Base-by-base conservation (phyloP, 2,113 vertebrate genomes). In the Physeter macrocephalus region DNA sequence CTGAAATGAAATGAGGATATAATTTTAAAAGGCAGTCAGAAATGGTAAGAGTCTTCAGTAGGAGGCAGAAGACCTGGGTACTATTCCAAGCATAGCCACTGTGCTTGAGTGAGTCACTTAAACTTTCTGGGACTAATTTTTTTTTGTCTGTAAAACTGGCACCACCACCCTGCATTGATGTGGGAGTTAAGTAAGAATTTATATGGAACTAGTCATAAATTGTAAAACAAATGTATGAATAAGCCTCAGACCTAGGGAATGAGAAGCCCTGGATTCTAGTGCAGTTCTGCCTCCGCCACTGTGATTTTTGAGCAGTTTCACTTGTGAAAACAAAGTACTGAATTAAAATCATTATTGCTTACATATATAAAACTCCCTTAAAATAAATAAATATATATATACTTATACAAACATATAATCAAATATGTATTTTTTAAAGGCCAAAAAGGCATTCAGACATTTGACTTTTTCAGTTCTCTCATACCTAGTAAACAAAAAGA, bases 1-100 rank as follows among this genome's bases (percentile, higher is more conserved):
- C 99, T 99, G 97, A 90, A 98, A 97, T 5, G 67, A 98, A 69
- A 97, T 12, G 80, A 3, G 0, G 78, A 71, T 41, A 85, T 34
- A 31, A 66, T 90, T 93, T 90, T 92, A 88, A 97, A 95, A 95
- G 87, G 61, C 66, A 64, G 69, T 75, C 36, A 67, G 49, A 83
- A 84, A 61, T 29, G 69, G 31, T 82, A 88, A 92, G 12, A 81
- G 67, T 29, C 85, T 86, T 90, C 49, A 83, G 34, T 6, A 87
- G 78, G 66, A 71, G 49, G 36, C 49, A 69, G 61, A 93, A 67
- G 84, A 75, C 46, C 54, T 64, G 41, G 64, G 34, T 72, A 94
- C 92, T 78, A 85, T 34, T 95, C 39, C 90, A 67, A 71, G 74
- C 88, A 54, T 11, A 93, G 83, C 25, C 81, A 96, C 34, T 81